These are phyloP conservation scores for Drosophila nr. medialis DNA, from an alignment of 2,888 invertebrate genomes.

Conservation along the genomic window DNA sequence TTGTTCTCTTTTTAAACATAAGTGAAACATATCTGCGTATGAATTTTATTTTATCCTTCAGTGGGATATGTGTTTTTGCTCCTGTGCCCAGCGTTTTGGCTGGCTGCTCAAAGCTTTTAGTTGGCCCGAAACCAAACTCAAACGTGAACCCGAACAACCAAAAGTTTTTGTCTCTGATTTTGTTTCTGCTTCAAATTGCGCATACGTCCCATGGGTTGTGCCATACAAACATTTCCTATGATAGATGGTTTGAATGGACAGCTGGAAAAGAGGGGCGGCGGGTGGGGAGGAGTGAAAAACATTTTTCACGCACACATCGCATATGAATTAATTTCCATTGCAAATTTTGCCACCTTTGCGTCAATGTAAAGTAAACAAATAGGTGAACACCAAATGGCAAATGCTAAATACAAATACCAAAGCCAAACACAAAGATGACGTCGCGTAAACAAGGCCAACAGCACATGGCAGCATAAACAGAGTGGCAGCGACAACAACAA, in stretches of 20 bases:
- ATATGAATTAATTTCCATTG: conserved; percentile 75
- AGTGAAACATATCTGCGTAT: conserved; percentile 29
- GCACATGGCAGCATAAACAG: conserved; percentile 74
- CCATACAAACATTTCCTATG: conserved; percentile 32
- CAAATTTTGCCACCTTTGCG: conserved; percentile 69
- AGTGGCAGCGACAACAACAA: conserved; percentile 1
- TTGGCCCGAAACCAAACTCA: neutral
- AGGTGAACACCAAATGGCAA: conserved; percentile 36
- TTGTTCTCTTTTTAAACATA: neutral
- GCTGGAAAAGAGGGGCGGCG: neutral
- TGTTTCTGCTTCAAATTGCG: conserved; percentile 21
- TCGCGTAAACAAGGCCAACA: conserved; percentile 70
- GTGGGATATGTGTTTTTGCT: conserved; percentile 1
- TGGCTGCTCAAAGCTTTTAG: conserved; percentile 54
- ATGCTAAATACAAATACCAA: conserved; percentile 44
- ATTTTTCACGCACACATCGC: conserved; percentile 22
- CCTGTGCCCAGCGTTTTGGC: conserved; percentile 17
- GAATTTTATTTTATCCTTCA: conserved; percentile 27
- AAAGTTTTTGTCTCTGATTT: conserved; percentile 1
- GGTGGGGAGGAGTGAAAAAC: neutral
- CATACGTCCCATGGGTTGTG: conserved; percentile 48
- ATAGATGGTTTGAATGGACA: conserved; percentile 40
- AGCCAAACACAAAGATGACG: conserved; percentile 65
- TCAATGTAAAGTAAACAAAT: conserved; percentile 74
- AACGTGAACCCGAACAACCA: neutral